A percentile compares a stretch with the other conserved stretches of the same genome.
phyloP scores from a whole-genome alignment of 1,140 invertebrate species.

The Orussus abietinus region DNA sequence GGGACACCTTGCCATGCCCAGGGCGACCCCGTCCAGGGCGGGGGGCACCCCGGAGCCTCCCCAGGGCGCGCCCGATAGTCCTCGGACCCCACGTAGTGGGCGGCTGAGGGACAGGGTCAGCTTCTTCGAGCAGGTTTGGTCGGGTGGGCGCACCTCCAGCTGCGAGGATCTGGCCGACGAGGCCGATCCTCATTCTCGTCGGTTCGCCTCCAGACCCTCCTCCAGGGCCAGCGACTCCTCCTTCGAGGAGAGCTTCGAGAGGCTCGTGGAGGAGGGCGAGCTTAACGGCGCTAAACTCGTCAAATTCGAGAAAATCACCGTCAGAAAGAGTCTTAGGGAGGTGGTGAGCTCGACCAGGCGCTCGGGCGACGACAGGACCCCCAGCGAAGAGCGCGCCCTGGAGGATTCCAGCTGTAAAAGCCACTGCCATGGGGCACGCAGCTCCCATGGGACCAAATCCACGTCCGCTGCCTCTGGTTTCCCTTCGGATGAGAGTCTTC shows the following conservation, averaged over 20 bases:
- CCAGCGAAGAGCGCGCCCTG: conserved; percentile 54
- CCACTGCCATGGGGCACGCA: conserved; percentile 45
- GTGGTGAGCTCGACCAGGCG: conserved; percentile 20
- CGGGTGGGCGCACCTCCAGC: conserved; percentile 43
- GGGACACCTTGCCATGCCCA: too few relatives aligned
- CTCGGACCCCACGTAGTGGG: conserved; percentile 48
- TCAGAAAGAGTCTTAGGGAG: conserved; percentile 57
- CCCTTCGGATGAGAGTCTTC: conserved; percentile 58
- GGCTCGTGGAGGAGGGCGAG: conserved; percentile 62
- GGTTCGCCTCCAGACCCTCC: conserved; percentile 27
- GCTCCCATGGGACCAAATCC: conserved; percentile 49
- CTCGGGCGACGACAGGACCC: conserved; percentile 47
- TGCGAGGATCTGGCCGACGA: conserved; percentile 38
- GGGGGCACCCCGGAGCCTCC: conserved; percentile 18
- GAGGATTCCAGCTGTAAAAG: conserved; percentile 61
- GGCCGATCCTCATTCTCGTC: conserved; percentile 19
- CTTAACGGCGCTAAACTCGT: conserved; percentile 60
- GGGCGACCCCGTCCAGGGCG: conserved; percentile 18
- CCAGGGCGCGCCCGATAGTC: conserved; percentile 8
- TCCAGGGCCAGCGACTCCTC: conserved; percentile 40
- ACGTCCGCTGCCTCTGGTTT: conserved; percentile 56
- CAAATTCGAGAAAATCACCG: conserved; percentile 65
- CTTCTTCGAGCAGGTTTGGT: conserved; percentile 75
- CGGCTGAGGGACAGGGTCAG: conserved; percentile 66
- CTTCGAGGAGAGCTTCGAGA: conserved; percentile 58